A percentile compares a stretch with the other conserved stretches of the same genome.
phyloP scores from a whole-genome alignment of 2,113 vertebrate species.

The Pseudopodoces humilis region DNA sequence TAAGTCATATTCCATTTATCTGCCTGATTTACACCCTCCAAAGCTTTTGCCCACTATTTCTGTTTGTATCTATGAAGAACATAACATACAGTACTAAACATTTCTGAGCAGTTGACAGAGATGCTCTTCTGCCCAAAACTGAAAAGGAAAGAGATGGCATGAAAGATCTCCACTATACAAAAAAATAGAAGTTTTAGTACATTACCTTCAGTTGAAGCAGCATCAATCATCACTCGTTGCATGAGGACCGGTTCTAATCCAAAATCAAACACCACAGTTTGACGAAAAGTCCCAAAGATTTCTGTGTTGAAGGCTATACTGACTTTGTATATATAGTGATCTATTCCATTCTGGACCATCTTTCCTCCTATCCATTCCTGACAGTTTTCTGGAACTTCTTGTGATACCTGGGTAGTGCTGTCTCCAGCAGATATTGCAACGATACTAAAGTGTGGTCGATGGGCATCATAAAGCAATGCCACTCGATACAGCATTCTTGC shows the following conservation, averaged over 20 bases:
- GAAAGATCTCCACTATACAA: background rate
- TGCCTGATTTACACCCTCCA: background rate
- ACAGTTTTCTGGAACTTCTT: conserved; percentile 86
- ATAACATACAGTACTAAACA: background rate
- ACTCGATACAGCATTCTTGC: conserved; percentile 91
- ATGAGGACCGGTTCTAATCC: conserved; percentile 97
- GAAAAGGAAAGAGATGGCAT: background rate
- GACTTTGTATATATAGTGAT: conserved; percentile 94
- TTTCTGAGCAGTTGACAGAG: background rate
- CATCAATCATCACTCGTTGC: conserved; percentile 98
- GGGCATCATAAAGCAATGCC: conserved; percentile 95
- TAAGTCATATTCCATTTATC: background rate
- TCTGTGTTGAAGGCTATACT: conserved; percentile 94
- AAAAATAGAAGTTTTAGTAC: background rate
- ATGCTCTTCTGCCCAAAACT: background rate
- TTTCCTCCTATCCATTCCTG: conserved; percentile 93
- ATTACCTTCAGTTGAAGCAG: conserved; percentile 96
- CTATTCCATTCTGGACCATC: conserved; percentile 89
- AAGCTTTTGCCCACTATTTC: background rate
- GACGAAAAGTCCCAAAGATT: conserved; percentile 98
- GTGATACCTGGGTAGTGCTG: conserved; percentile 82
- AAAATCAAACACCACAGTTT: conserved; percentile 98
- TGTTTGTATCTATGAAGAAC: background rate
- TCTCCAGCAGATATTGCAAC: conserved; percentile 89
- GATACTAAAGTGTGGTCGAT: conserved; percentile 96